Evolutionary conservation across 1,140 invertebrate genomes (phyloP).

Genomic region (Penaeus japonicus): DNA sequence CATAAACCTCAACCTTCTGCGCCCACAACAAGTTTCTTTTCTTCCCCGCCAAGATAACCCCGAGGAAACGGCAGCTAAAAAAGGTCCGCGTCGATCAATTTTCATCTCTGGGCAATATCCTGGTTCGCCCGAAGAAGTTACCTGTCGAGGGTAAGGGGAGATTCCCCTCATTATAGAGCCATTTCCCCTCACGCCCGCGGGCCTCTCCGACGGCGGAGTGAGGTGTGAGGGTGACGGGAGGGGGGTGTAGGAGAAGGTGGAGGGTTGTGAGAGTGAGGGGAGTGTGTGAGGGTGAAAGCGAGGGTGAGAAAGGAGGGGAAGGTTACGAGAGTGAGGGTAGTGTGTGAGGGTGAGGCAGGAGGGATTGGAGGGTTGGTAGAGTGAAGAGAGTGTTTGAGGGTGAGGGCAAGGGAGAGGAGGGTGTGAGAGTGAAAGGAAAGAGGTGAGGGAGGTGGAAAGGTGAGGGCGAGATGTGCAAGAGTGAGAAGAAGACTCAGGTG

Average conservation of each 20-base stretch:
- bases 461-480: neutral
- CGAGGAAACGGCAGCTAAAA: too few species aligned
- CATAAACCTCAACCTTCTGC: too few species aligned
- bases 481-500: too few species aligned
- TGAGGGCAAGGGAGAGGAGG: neutral
- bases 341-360: neutral
- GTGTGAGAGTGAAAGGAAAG: too few species aligned
- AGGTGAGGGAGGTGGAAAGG: neutral
- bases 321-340: neutral
- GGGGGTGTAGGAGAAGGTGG: neutral
- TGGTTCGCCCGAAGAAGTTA: neutral
- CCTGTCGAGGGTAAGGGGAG: neutral
- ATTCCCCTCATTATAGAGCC: neutral
- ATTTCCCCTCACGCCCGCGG: neutral
- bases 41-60: too few species aligned
- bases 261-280: neutral
- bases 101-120: conserved; percentile 1
- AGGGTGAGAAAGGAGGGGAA: neutral
- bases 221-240: neutral
- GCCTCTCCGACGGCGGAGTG: neutral
- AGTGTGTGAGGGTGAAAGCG: neutral
- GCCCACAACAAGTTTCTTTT: too few species aligned
- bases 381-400: neutral
- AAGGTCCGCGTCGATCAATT: neutral
- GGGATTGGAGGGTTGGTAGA: too few species aligned